Evolutionary conservation across 2,888 invertebrate genomes (phyloP), one percentile per base, ranked within the genome.

Genomic region (Neocrepidodera transversa): DNA sequence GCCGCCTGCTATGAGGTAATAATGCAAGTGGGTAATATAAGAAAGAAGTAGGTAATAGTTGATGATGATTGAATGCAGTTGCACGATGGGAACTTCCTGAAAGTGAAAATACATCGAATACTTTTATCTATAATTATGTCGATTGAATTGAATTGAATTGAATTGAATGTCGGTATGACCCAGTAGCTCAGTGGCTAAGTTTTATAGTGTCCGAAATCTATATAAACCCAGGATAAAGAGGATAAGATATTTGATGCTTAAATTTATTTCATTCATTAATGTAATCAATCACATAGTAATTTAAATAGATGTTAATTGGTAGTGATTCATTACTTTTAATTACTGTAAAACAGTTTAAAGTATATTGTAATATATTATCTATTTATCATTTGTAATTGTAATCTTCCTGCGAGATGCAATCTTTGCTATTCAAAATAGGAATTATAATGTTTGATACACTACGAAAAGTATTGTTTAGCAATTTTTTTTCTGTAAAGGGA

Each of bases 1-100:
- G 53, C 54, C 43, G 23, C 38, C 26, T 50, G 30, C 30, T 28
- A 17, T 61, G 49, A 61, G 13, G 61, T 54, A 61, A 58, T 26
- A 16, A 28, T 45, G 8, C 7, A 35, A 35, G 36, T 49, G 35
- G 18, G 48, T 48, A 48, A 17, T 16, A 6, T 14, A 16, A 45
- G 28, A 35, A 49, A 35, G 32, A 28, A 48, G 40, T 40, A 16
- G 40, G 40, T 17, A 48, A 48, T 11, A 48, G 16, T 28, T 30
- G 30, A 30, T 30, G 30, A 30, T 30, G 30, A 30, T 10, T 30
- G 30, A 30, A 4, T 30, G 30, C 30, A 30, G 30, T 30, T 30
- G 30, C 8, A 5, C 8, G n/a, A 10, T 10, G 30, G 30, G 13
- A 45, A 45, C 14, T 52, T 52, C 42, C 32, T 43, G 52, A 42